A percentile compares a stretch with the other conserved stretches of the same genome.
Evolutionary conservation across 64 coral and sea anemone genomes (phyloP).

Genomic region (Anthopleura sola): DNA sequence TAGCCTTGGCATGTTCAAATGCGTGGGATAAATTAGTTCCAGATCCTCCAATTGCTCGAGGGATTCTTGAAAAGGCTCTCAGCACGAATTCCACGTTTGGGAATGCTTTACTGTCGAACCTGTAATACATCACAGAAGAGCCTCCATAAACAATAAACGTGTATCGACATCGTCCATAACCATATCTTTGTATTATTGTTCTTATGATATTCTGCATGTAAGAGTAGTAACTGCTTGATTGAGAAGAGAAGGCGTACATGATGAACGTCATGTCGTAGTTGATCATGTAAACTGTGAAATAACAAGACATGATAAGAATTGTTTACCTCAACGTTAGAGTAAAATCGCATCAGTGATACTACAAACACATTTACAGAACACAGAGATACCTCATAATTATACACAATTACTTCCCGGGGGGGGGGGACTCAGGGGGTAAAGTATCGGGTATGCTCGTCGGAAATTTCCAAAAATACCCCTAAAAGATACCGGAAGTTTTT

Average conservation of each 20-base stretch:
- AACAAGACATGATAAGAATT: not conserved
- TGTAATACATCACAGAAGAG: not conserved
- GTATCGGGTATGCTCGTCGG: too few relatives aligned
- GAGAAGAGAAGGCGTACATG: slow-evolving; percentile 27
- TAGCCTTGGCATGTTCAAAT: slow-evolving; percentile 3
- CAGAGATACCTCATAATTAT: too few relatives aligned
- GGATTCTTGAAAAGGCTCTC: not conserved
- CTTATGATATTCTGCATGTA: slow-evolving; percentile 32
- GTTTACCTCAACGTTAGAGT: too few relatives aligned
- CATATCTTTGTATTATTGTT: slow-evolving; percentile 33
- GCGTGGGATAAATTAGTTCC: not conserved
- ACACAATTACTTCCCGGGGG: too few relatives aligned
- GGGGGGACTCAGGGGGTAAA: too few relatives aligned
- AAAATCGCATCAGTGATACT: too few relatives aligned
- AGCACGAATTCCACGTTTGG: slow-evolving; percentile 22
- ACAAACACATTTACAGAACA: too few relatives aligned
- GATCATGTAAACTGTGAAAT: slow-evolving; percentile 30
- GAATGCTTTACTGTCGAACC: slow-evolving; percentile 16
- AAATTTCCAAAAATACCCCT: too few relatives aligned
- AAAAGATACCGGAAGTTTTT: too few relatives aligned
- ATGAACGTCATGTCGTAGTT: slow-evolving; percentile 50
- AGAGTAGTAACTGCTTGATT: not conserved
- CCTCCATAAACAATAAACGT: slow-evolving; percentile 47
- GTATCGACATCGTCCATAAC: slow-evolving; percentile 40
- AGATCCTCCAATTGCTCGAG: slow-evolving; percentile 1